Base-by-base conservation (phyloP, 2,113 vertebrate genomes). In the Ceyx cyanopectus region DNA sequence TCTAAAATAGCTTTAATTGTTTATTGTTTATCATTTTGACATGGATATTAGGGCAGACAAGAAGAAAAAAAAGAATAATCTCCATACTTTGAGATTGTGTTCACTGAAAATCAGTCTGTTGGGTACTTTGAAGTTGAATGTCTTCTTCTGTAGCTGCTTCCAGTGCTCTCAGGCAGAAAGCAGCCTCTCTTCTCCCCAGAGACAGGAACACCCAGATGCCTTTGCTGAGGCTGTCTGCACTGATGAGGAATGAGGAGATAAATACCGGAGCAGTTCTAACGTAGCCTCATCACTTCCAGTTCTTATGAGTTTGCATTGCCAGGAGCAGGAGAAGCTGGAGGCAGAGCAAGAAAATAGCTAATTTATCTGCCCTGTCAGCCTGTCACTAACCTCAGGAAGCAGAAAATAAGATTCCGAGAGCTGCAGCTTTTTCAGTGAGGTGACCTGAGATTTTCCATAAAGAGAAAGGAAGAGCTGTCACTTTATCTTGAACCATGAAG, bases 371-470 rank as follows among this genome's bases (percentile, higher is more conserved):
- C 77, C 60, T 73, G 30, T 34, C 72, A 77, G 51, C 20, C 37
- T 62, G 57, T 57, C 1, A 1, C 81, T 76, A 76, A 76, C 67
- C 50, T 91, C 72, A 73, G 87, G 91, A 94, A 91, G 54, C 74
- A 85, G 58, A 92, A 89, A 87, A 66, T 58, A 48, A 0, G 6
- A 18, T 77, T 92, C 37, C 32, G 46, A 40, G 60, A 32, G 46
- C 34, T 87, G 37, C 27, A 85, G 67, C 27, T 41, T 77, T 89
- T 91, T 57, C 37, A 34, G 45, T 54, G 50, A 58, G 12, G 22
- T 82, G 75, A 54, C 13, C 22, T 92, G 70, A 22, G 63, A 80
- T 91, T 95, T 94, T 94, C 85, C 20, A 21, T 78, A 2, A 56
- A 77, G 51, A 54, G 68, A 51, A 76, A 82, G 81, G 87, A 93